Evolutionary conservation across 2,113 vertebrate genomes (phyloP), one percentile per base, ranked within the genome.

Genomic region (Romanogobio albipinnatus): DNA sequence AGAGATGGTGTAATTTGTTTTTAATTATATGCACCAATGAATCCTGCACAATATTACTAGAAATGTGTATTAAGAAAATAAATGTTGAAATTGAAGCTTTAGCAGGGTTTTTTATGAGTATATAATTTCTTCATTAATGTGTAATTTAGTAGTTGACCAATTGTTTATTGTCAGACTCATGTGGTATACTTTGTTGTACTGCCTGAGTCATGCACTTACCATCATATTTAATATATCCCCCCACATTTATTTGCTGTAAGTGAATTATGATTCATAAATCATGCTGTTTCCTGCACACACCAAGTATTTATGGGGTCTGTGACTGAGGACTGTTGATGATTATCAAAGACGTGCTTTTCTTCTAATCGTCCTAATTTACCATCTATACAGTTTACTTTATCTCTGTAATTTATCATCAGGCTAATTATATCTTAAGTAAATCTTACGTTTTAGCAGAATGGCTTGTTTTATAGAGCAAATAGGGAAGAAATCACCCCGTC

Each of bases 241-340:
- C 29, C 75, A 77, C 11, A 39, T 77, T 58, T n/a, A 73, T 15
- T 22, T 36, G 51, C 17, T 11, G 29, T 56, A 77, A 77, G 76
- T 59, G 29, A 59, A 39, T 58, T 39, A 59, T 77, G 51, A 36
- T 3, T 36, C 76, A 15, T 53, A 77, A 36, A 59, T 53, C 33
- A 59, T n/a, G 19, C 26, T 22, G 5, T 22, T 56, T 56, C 75
- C 10, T 11, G 51, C 76, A 43, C 58, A 14, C 33, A 39, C 19
- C 70, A 15, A 59, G 9, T 43, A 77, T 77, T 77, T 77, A 77
- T 39, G 75, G 51, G 2, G 15, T 56, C 58, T 58, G 51, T 77
- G 26, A 22, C 47, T 7, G 26, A 36, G 26, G 26, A 51, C 9
- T 76, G 49, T 76, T 76, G 36, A 33, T 76, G 8, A 9, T 7